Base-by-base conservation (phyloP, 2,113 vertebrate genomes). In the Rattus rattus region DNA sequence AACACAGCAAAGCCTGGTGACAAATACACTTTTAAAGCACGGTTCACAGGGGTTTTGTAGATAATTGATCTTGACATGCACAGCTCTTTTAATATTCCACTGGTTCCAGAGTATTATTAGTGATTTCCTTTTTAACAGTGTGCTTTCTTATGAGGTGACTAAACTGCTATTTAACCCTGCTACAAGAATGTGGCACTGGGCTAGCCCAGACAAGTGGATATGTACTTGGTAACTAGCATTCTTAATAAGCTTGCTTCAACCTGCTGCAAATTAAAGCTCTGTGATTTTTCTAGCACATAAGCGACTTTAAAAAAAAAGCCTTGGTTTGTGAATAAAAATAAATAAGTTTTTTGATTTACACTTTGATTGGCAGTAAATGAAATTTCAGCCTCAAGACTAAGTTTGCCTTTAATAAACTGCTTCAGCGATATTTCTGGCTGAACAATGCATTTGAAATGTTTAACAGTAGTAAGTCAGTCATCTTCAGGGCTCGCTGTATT, bases 81-180 rank as follows among this genome's bases (percentile, higher is more conserved):
- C 87, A 97, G 98, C 94, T 5, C 94, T 97, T 98, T 97, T 94
- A 98, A 98, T 98, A 98, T 98, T 98, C 97, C 92, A 89, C 97
- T 98, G 97, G 92, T 97, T 98, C 92, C 88, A 79, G 95, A 98
- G 81, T 97, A 97, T 98, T 98, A 96, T 97, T 98, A 98, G 97
- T 98, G 97, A 98, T 97, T 98, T 98, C 98, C 98, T 98, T 98
- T 97, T 97, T 98, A 98, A 75, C 97, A 98, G 92, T 97, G 94
- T 95, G 70, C 72, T 96, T 96, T 97, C 95, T 97, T 95, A 91
- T 95, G 96, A 94, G 95, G 97, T 98, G 97, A 98, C 98, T 98
- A 98, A 98, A 98, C 98, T 98, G 98, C 95, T 99, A 63, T 99
- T 99, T 99, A 99, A 98, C 99, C 98, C 97, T 98, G 98, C 97